A percentile compares a stretch with the other conserved stretches of the same genome.
Conservation (phyloP, 2,113 vertebrate genomes). For the Etheostoma cragini region DNA sequence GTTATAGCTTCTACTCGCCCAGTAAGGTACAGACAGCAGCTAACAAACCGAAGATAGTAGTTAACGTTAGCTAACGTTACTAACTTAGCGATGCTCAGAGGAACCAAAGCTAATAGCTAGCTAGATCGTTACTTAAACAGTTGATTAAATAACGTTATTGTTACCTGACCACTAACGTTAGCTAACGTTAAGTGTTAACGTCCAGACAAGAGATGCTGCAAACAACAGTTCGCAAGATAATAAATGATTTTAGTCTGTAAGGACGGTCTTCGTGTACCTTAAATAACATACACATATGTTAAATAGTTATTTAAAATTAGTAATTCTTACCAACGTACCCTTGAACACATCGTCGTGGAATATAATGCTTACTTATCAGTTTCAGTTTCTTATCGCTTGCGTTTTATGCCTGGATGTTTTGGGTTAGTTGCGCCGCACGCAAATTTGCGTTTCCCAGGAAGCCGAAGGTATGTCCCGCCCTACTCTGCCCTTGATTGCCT, state of each 20-base stretch:
- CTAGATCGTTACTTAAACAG: background rate
- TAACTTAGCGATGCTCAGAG: background rate
- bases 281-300: background rate
- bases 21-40: no score
- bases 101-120: background rate
- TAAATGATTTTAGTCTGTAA: background rate
- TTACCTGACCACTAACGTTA: background rate
- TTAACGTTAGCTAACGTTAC: background rate
- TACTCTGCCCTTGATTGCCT: no score
- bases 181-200: background rate
- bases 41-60: background rate
- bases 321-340: background rate
- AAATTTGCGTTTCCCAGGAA: no score
- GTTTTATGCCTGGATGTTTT: background rate
- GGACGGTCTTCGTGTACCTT: background rate
- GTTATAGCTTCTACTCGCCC: no score
- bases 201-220: background rate
- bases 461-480: no score
- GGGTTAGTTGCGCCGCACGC: no score
- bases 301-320: background rate
- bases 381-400: background rate
- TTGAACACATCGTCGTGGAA: background rate
- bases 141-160: background rate
- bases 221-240: conserved; percentile 10
- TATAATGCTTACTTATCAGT: background rate